Conservation (phyloP, 2,113 vertebrate species). For the Apus apus region DNA sequence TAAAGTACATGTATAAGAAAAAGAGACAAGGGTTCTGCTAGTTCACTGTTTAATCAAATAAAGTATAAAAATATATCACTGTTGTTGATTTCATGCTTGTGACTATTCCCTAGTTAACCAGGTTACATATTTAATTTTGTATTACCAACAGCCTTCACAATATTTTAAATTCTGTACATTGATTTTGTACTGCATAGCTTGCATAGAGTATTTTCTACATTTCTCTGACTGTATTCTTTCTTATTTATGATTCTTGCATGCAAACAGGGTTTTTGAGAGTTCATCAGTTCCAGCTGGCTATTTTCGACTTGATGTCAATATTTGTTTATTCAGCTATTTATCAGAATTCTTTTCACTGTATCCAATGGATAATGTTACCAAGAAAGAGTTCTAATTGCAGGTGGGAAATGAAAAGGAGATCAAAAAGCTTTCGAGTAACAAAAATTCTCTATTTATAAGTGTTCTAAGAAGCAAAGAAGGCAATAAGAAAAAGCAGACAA, state of each 20-base stretch:
- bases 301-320: conserved; percentile 49
- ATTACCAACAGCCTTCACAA: neutral
- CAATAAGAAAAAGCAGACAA: neutral
- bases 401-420: conserved; percentile 39
- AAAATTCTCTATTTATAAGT: conserved; percentile 42
- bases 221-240: neutral
- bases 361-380: conserved; percentile 8
- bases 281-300: conserved; percentile 30
- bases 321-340: conserved; percentile 21
- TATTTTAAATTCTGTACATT: neutral
- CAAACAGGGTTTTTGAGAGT: conserved; percentile 1
- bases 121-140: neutral
- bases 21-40: neutral
- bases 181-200: neutral
- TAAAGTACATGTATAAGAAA: neutral
- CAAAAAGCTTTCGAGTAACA: conserved; percentile 46
- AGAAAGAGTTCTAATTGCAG: conserved; percentile 29
- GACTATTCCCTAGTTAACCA: neutral
- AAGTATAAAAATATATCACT: neutral
- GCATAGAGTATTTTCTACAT: neutral
- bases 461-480: conserved; percentile 13
- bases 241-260: neutral
- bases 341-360: neutral
- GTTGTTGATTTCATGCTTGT: neutral
- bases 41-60: neutral